A percentile compares a stretch with the other conserved stretches of the same genome.
phyloP scores from a whole-genome alignment of 2,888 invertebrate species.

The Drepanosiphum platanoidis region DNA sequence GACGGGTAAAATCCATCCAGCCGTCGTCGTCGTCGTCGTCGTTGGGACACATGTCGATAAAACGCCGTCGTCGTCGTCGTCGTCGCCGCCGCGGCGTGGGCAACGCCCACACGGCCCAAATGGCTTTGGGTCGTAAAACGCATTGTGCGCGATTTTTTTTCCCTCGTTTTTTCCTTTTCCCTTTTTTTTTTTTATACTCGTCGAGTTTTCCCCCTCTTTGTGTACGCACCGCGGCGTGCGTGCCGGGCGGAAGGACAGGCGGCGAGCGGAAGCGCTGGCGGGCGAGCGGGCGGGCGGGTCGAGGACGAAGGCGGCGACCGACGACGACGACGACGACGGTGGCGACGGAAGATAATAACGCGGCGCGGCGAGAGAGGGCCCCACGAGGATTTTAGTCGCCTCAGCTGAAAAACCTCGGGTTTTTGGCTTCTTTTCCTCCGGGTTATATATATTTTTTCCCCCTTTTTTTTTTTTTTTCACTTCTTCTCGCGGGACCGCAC shows the following conservation, averaged over 20 bases:
- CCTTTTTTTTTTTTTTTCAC: not conserved
- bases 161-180: not conserved
- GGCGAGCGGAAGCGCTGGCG: not conserved
- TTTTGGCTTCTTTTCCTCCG: slow-evolving; percentile 49
- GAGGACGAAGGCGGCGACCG: not conserved
- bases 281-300: not conserved
- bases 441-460: slow-evolving; percentile 13
- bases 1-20: slow-evolving; percentile 46
- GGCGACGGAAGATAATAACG: slow-evolving; percentile 1
- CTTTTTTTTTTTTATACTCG: not conserved
- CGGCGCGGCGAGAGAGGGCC: slow-evolving; percentile 1
- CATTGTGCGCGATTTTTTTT: slow-evolving; percentile 50
- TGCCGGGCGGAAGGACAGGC: not conserved
- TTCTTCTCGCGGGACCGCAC: slow-evolving; percentile 33
- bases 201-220: slow-evolving; percentile 10
- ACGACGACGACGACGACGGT: not conserved
- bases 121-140: slow-evolving; percentile 54
- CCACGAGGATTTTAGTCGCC: slow-evolving; percentile 56
- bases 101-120: slow-evolving; percentile 51
- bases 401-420: slow-evolving; percentile 54
- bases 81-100: not conserved
- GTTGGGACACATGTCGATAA: slow-evolving; percentile 59
- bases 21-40: slow-evolving; percentile 11
- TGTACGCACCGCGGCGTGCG: not conserved
- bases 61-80: not conserved